phyloP scores from a whole-genome alignment of 1,140 invertebrate species.

The Drosophila pseudoobscura region DNA sequence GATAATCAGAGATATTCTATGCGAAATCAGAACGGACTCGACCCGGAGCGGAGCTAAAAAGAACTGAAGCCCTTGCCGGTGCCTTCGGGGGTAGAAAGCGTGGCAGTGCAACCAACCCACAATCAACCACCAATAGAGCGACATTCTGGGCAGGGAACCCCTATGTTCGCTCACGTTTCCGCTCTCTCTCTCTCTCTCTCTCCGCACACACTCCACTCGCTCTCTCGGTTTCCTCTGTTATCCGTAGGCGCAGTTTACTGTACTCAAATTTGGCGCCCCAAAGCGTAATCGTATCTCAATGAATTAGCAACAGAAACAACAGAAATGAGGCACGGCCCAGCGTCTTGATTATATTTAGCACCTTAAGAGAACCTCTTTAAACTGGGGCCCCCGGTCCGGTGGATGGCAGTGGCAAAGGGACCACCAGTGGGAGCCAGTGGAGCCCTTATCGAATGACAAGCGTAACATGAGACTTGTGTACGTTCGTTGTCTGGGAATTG shows the following conservation, averaged over 20 bases:
- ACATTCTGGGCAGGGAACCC: no score
- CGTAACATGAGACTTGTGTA: slow-evolving; percentile 60
- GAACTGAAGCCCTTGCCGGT: slow-evolving; percentile 34
- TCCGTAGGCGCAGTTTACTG: slow-evolving; percentile 24
- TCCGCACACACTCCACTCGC: background rate
- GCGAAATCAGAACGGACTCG: no score
- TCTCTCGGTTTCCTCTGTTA: background rate
- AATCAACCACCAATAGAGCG: slow-evolving; percentile 28
- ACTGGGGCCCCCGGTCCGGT: background rate
- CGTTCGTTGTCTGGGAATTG: slow-evolving; percentile 47
- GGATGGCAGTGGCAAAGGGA: slow-evolving; percentile 8
- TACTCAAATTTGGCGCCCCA: slow-evolving; percentile 48
- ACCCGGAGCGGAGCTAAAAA: slow-evolving; percentile 25
- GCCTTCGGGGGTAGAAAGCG: slow-evolving; percentile 39
- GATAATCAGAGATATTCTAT: no score
- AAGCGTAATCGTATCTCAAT: background rate
- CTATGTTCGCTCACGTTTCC: no score
- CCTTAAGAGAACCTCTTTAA: background rate
- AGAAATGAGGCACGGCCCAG: background rate
- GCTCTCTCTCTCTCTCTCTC: background rate
- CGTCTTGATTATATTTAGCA: slow-evolving; percentile 1
- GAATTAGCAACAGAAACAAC: no score
- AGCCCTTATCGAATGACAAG: slow-evolving; percentile 49
- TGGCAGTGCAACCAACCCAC: slow-evolving; percentile 13
- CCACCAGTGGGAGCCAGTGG: no score